phyloP scores from a whole-genome alignment of 2,888 invertebrate genomes.

The Alloplasta piceator region DNA sequence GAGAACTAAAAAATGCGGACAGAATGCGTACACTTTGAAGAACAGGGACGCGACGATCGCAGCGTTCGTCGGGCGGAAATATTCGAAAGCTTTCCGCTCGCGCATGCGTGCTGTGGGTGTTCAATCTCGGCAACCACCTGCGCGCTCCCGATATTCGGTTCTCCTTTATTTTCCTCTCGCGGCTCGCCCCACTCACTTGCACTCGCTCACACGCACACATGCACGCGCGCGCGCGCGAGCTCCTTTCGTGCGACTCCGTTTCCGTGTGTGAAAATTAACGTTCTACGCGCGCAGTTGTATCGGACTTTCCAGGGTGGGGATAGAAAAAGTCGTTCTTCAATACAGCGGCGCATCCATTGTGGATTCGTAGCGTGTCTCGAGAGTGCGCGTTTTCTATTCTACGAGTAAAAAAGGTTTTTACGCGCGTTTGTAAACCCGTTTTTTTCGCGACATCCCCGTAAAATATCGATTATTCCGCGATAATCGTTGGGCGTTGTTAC shows the following conservation, averaged over 20 bases:
- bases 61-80: too few species aligned
- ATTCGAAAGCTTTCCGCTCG: background rate
- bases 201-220: background rate
- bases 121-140: slow-evolving; percentile 7
- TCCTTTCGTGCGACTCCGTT: background rate
- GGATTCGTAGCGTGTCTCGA: slow-evolving; percentile 42
- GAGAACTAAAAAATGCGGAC: too few species aligned
- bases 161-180: background rate
- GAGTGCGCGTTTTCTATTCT: slow-evolving; percentile 36
- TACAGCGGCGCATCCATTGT: slow-evolving; percentile 56
- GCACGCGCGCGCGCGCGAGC: background rate
- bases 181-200: background rate
- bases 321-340: slow-evolving; percentile 34
- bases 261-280: too few species aligned
- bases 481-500: too few species aligned
- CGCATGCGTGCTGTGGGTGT: background rate
- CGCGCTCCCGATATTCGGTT: background rate
- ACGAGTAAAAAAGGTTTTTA: slow-evolving; percentile 2
- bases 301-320: background rate
- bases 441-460: background rate
- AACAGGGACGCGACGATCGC: too few species aligned
- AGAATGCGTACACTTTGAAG: too few species aligned
- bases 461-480: too few species aligned
- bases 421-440: background rate
- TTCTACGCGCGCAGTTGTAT: background rate